Base-by-base conservation (phyloP, 1,140 invertebrate genomes). In the Callitettix versicolor region DNA sequence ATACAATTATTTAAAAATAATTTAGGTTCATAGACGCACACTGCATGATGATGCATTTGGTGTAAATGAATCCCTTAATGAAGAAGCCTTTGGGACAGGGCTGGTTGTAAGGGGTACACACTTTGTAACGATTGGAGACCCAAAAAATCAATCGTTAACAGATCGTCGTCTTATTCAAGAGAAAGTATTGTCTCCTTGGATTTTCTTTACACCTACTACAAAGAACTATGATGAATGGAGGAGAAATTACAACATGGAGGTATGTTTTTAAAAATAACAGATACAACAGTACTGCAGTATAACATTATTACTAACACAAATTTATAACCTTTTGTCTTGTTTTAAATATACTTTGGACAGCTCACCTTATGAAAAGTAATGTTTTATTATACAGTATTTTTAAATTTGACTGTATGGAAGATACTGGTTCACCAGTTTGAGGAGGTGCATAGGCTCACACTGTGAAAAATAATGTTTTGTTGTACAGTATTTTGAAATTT, bases 31-130 rank as follows among this genome's bases (percentile, higher is more conserved):
- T 67, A 78, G 95, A 57, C 76, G 92, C 49, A 71, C 93, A 21
- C 63, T 95, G 0, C 73, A 80, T 54, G 95, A 99, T 66, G 95
- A 98, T 71, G 83, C 81, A 1, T 92, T 94, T 62, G 95, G 95
- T 4, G 93, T 98, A 0, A 85, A 76, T 0, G 95, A 99, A 74
- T 79, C 94, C 0, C 69, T 99, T 0, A 91, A 97, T 67, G 95
- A 99, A 73, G 78, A 76, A 1, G 91, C 80, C 0, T 81, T 73
- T 60, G 80, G 81, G 1, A 79, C 80, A 1, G 92, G 94, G 1
- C 70, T 98, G 5, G 82, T 96, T 1, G 84, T 82, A 0, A 76
- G 84, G 62, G 95, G 94, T 36, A 81, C 74, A 22, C 84, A 91
- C 69, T 79, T 79, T 57, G 59, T 88, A 1, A 59, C 81, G 9